A percentile compares a stretch with the other conserved stretches of the same genome.
phyloP scores from a whole-genome alignment of 1,140 invertebrate species.

The Drosophila dunni region DNA sequence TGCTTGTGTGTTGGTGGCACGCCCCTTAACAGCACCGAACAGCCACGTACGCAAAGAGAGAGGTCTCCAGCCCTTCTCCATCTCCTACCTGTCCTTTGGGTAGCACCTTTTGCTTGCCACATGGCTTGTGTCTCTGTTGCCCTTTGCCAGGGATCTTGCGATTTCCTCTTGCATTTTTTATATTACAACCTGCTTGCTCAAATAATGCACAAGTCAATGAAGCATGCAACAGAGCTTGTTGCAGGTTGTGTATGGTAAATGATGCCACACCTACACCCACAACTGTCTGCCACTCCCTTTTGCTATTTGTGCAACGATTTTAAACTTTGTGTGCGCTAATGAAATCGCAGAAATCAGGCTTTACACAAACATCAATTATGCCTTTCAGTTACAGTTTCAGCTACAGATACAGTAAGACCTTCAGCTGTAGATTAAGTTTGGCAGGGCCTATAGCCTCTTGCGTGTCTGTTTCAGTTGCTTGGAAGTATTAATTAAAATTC shows the following conservation, averaged over 20 bases:
- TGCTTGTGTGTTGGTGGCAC: conserved; percentile 58
- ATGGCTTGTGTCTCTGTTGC: conserved; percentile 2
- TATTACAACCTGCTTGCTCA: conserved; percentile 78
- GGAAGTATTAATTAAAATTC: conserved; percentile 49
- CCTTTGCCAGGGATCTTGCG: conserved; percentile 28
- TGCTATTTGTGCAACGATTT: conserved; percentile 62
- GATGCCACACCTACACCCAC: conserved; percentile 16
- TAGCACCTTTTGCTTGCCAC: conserved; percentile 4
- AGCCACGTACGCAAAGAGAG: conserved; percentile 35
- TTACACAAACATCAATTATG: conserved; percentile 43
- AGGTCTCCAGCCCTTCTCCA: conserved; percentile 18
- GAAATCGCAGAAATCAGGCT: conserved; percentile 21
- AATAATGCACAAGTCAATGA: conserved; percentile 83
- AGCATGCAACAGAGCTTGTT: conserved; percentile 69
- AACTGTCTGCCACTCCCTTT: conserved; percentile 2
- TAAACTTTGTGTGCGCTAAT: conserved; percentile 71
- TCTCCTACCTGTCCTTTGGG: too few relatives aligned
- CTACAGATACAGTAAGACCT: not conserved
- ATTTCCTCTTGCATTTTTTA: conserved; percentile 70
- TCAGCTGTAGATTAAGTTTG: not conserved
- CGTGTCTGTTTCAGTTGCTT: conserved; percentile 3
- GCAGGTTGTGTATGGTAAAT: conserved; percentile 44
- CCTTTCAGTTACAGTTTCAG: conserved; percentile 21
- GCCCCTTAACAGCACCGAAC: conserved; percentile 38
- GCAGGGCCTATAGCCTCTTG: not conserved